Evolutionary conservation across 2,888 invertebrate genomes (phyloP).

Genomic region (Hipparchia sbordonii): DNA sequence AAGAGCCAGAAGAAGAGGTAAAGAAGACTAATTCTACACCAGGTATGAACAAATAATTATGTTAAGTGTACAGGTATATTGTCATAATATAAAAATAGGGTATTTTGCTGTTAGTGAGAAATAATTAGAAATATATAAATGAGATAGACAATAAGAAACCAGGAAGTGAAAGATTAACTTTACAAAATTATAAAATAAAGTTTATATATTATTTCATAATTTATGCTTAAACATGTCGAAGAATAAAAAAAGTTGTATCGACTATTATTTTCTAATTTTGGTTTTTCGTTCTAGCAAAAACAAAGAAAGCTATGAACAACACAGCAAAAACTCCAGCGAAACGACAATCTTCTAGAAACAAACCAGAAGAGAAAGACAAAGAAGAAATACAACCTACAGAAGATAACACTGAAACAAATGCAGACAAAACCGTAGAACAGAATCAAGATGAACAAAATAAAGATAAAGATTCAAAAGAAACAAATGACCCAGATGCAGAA

Average conservation of each 20-base stretch:
- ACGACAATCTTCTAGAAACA: conserved; percentile 64
- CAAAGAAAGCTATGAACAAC: conserved; percentile 55
- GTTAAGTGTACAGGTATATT: too few relatives aligned
- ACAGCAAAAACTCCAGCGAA: conserved; percentile 58
- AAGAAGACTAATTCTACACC: conserved; percentile 58
- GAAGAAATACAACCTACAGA: conserved; percentile 35
- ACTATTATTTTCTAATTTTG: not conserved
- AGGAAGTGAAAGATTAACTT: too few relatives aligned
- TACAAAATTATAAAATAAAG: too few relatives aligned
- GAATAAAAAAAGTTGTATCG: not conserved
- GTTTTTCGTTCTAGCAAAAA: conserved; percentile 46
- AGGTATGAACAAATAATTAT: conserved; percentile 49
- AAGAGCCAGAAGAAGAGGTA: conserved; percentile 35
- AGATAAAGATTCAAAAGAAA: conserved; percentile 28
- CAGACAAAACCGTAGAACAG: conserved; percentile 25
- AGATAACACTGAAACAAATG: conserved; percentile 31
- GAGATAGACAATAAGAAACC: too few relatives aligned
- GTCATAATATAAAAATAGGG: too few relatives aligned
- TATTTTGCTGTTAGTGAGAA: too few relatives aligned
- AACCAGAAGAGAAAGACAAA: conserved; percentile 41
- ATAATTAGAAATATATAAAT: too few relatives aligned
- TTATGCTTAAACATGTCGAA: not conserved
- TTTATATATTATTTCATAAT: too few relatives aligned
- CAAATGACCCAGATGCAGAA: conserved; percentile 22
- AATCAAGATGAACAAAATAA: conserved; percentile 35